Evolutionary conservation across 2,797 vertebrate genomes (phyloP).

Genomic region (Ispidina picta): DNA sequence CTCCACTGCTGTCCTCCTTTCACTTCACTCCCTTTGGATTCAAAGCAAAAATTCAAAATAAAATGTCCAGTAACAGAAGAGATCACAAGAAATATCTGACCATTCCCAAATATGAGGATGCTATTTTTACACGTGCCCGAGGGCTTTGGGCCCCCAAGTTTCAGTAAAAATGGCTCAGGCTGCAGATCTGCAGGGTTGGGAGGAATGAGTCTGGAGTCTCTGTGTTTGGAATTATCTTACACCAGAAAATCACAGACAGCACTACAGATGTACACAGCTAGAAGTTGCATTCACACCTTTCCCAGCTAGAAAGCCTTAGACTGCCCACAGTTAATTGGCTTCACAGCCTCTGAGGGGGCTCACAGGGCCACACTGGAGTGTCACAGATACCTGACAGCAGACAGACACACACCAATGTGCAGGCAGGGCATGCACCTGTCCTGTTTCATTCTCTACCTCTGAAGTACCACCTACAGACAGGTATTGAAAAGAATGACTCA

Average conservation of each 20-base stretch:
- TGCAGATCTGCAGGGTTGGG: neutral
- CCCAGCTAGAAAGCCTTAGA: neutral
- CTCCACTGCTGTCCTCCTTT: neutral
- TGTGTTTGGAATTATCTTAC: neutral
- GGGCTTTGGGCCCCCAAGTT: neutral
- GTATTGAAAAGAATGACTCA: constrained; percentile 13
- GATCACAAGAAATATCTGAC: neutral
- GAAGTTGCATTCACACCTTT: neutral
- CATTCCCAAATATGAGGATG: neutral
- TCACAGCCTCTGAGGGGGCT: neutral
- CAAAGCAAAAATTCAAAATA: neutral
- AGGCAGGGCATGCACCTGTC: neutral
- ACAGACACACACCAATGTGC: neutral
- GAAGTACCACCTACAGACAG: constrained; percentile 24
- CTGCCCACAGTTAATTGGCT: neutral
- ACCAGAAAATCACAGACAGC: neutral
- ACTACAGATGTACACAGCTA: accelerated
- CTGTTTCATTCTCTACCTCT: neutral
- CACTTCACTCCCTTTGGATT: neutral
- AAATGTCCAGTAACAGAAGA: neutral
- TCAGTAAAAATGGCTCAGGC: neutral
- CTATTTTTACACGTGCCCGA: neutral
- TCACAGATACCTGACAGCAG: neutral
- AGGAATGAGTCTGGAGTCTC: neutral
- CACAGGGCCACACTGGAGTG: neutral